Conservation (phyloP, 1,140 invertebrate species). For the Pectinophora gossypiella region DNA sequence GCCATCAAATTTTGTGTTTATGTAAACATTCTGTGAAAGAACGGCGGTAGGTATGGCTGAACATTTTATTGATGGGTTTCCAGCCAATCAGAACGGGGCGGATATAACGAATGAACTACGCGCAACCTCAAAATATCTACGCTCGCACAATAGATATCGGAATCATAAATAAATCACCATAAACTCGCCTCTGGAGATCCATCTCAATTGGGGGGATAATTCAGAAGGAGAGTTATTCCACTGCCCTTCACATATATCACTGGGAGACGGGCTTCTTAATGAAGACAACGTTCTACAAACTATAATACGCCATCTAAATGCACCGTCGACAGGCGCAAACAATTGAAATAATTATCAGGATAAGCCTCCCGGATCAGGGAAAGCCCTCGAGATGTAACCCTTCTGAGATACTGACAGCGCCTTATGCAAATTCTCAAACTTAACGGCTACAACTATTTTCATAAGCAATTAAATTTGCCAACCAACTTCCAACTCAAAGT, state of each 20-base stretch:
- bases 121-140: too few relatives aligned
- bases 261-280: constrained; percentile 45
- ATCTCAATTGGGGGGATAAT: background rate
- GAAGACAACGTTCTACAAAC: constrained; percentile 62
- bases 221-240: background rate
- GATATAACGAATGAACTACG: too few relatives aligned
- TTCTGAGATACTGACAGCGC: constrained; percentile 64
- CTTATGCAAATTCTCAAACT: constrained; percentile 72
- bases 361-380: constrained; percentile 63
- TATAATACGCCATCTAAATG: constrained; percentile 73
- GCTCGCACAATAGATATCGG: too few relatives aligned
- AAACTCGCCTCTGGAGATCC: background rate
- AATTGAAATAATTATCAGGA: constrained; percentile 75
- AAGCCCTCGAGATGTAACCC: constrained; percentile 69
- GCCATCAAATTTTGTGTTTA: too few relatives aligned
- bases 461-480: constrained; percentile 11
- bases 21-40: too few relatives aligned
- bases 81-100: too few relatives aligned
- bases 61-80: too few relatives aligned
- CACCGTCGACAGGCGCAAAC: constrained; percentile 72
- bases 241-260: constrained; percentile 40
- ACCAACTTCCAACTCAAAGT: background rate
- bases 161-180: background rate
- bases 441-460: constrained; percentile 24
- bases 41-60: too few relatives aligned